Conservation (phyloP, 2,888 invertebrate genomes). For the Apocheima hispidaria region DNA sequence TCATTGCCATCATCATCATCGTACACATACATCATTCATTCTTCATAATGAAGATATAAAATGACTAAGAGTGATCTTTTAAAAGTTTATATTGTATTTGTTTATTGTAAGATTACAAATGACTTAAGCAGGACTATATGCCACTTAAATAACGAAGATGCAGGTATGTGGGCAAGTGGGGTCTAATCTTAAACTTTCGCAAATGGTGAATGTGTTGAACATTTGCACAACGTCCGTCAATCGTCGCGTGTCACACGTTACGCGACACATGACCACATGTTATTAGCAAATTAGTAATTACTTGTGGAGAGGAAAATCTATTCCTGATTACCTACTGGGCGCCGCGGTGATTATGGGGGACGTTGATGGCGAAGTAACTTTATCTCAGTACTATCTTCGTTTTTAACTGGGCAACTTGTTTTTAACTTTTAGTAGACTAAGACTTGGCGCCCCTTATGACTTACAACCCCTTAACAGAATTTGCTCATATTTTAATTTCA, state of each 20-base stretch:
- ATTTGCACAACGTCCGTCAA: constrained; percentile 43
- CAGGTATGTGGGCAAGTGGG: constrained; percentile 8
- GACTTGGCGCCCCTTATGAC: too few species aligned
- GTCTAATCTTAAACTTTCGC: constrained; percentile 35
- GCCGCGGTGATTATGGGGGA: constrained; percentile 19
- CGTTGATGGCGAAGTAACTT: background rate
- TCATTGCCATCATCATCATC: too few species aligned
- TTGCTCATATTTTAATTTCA: too few species aligned
- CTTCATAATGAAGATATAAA: too few species aligned
- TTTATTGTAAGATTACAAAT: too few species aligned
- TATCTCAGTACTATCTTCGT: background rate
- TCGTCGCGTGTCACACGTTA: constrained; percentile 38
- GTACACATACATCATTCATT: too few species aligned
- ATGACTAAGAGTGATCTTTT: too few species aligned
- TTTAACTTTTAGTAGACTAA: too few species aligned
- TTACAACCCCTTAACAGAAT: too few species aligned
- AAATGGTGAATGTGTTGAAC: constrained; percentile 23
- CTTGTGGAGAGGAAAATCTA: constrained; percentile 26
- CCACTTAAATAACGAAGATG: background rate
- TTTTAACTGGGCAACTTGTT: background rate
- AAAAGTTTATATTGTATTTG: too few species aligned
- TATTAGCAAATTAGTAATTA: constrained; percentile 25
- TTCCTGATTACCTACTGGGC: constrained; percentile 31
- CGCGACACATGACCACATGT: constrained; percentile 35
- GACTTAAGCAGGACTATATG: too few species aligned